These are phyloP conservation scores for Archocentrus centrarchus DNA, from an alignment of 2,113 vertebrate genomes.

Conservation along the genomic window DNA sequence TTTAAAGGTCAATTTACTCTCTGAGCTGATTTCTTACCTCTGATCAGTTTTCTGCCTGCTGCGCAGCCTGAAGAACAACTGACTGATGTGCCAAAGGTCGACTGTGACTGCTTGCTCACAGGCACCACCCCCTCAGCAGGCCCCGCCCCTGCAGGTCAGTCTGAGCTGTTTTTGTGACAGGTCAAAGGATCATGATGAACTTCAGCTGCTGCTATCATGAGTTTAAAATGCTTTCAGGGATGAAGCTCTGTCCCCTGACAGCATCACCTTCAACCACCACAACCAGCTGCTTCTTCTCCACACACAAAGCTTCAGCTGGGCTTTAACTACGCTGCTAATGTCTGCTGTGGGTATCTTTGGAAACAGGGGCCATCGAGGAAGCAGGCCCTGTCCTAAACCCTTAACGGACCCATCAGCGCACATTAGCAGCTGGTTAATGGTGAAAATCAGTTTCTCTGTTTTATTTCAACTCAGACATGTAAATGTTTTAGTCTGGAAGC, in stretches of 20 bases:
- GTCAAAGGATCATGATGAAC: no score
- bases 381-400: no score
- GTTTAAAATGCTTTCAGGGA: no score
- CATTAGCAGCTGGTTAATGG: neutral
- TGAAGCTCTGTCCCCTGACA: no score
- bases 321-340: neutral
- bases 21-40: slow-evolving; percentile 51
- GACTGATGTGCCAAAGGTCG: slow-evolving; percentile 51
- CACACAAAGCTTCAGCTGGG: neutral
- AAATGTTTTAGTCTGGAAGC: neutral
- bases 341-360: no score
- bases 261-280: no score
- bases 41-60: slow-evolving; percentile 25
- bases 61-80: slow-evolving; percentile 11
- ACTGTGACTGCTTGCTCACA: slow-evolving; percentile 2
- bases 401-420: neutral
- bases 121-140: slow-evolving; percentile 16
- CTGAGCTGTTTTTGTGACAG: neutral
- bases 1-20: neutral
- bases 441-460: neutral
- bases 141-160: neutral
- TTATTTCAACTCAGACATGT: neutral
- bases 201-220: no score
- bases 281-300: neutral
- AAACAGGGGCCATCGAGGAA: no score